These are phyloP conservation scores for Drosophila tanythrix DNA, from an alignment of 2,888 invertebrate genomes.

Conservation along the genomic window DNA sequence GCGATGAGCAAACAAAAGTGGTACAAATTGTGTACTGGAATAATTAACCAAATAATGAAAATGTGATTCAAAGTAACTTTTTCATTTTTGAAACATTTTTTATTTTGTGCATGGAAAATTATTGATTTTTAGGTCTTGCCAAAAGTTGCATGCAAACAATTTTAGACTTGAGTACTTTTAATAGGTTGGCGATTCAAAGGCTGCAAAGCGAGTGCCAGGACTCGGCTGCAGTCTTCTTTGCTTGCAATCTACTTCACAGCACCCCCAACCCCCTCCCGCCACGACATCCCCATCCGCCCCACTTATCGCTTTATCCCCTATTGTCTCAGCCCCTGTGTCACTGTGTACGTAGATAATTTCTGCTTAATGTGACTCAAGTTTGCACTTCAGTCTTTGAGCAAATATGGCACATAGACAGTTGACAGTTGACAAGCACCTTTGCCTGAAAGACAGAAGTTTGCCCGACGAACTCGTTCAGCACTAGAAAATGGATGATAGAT, in stretches of 20 bases:
- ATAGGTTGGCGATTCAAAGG: constrained; percentile 28
- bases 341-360: constrained; percentile 74
- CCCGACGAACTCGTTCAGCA: constrained; percentile 28
- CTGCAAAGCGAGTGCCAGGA: constrained; percentile 31
- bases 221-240: constrained; percentile 9
- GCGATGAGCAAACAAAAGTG: neutral
- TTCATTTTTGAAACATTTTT: neutral
- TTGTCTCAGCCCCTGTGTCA: constrained; percentile 34
- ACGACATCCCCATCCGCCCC: neutral
- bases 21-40: neutral
- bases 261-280: no score
- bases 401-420: constrained; percentile 65
- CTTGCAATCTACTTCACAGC: neutral
- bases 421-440: constrained; percentile 61
- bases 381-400: constrained; percentile 75
- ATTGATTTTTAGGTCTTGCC: neutral
- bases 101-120: neutral
- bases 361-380: constrained; percentile 75
- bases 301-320: neutral
- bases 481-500: constrained; percentile 61
- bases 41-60: neutral
- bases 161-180: constrained; percentile 12
- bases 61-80: neutral
- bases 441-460: constrained; percentile 56
- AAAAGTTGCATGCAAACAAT: constrained; percentile 18